Base-by-base conservation (phyloP, 2,797 vertebrate genomes). In the Muscicapa comitata region DNA sequence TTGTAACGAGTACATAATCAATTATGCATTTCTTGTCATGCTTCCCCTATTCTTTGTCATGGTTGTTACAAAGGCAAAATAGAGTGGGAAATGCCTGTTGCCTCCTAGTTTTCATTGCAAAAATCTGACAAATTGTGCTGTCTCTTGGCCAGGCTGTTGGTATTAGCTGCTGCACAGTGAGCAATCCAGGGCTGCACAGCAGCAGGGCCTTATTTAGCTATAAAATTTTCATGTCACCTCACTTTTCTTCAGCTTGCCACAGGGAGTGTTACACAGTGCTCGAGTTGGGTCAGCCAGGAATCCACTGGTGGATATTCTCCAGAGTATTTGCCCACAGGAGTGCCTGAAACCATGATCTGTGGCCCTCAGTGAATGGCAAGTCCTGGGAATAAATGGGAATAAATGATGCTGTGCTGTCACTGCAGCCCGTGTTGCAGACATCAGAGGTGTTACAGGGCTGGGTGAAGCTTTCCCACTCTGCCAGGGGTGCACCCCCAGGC, bases 1-100 rank as follows among this genome's bases (percentile, higher is more conserved):
- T 58, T 8, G 2, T 79, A 91, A 90, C 0, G 13, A 96, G 53
- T 17, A 63, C 72, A 8, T 87, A 82, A 95, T 92, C 83, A 92
- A 93, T 94, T 97, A 95, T 82, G 75, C 83, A 93, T 91, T 93
- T 84, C 82, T 72, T 51, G 65, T 73, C 93, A 29, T 47, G 81
- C 85, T 51, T 45, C 25, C 72, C 9, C 0, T 40, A 7, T 48
- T 25, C 65, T 80, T 74, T 21, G 73, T 62, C 70, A 24, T 7
- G 40, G 50, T 17, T 62, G 40, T 63, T 53, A 42, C 26, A 28
- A n/a, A 88, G 13, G 82, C 94, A 65, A 86, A 93, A 72, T 0
- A 42, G 48, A 63, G 70, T 43, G 79, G 72, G 55, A 95, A 95
- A 94, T 62, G 47, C 75, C 40, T 15, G 8, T n/a, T 65, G 37